Conservation (phyloP, 2,797 vertebrate genomes). For the Ceyx erithaca region DNA sequence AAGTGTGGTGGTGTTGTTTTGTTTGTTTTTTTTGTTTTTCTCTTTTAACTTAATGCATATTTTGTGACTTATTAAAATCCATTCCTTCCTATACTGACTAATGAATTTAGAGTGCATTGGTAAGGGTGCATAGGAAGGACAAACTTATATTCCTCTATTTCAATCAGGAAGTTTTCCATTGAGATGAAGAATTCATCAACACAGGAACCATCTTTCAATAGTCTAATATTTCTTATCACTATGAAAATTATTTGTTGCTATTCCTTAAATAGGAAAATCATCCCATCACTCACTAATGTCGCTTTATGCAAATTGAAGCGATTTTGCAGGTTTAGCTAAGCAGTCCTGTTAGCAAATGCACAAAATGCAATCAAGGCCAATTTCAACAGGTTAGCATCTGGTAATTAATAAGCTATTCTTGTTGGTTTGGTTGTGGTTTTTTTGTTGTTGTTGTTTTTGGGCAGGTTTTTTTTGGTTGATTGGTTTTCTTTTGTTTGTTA, state of each 20-base stretch:
- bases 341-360: not conserved
- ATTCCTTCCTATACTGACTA: not conserved
- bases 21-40: not conserved
- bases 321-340: slow-evolving; percentile 4
- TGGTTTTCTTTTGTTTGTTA: no score
- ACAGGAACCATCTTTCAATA: not conserved
- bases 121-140: not conserved
- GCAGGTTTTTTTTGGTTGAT: no score
- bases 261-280: not conserved
- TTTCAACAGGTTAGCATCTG: not conserved
- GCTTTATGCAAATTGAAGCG: not conserved
- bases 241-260: not conserved
- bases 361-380: not conserved
- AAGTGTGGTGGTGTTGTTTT: not conserved
- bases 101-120: not conserved
- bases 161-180: not conserved
- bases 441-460: no score
- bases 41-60: not conserved
- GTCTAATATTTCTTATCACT: not conserved
- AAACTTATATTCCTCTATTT: not conserved
- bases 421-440: not conserved
- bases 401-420: not conserved
- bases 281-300: not conserved
- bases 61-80: not conserved
- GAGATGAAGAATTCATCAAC: not conserved